Percentiles rank a stretch among this genome's conserved stretches.
phyloP scores from a whole-genome alignment of 2,888 invertebrate species.

The Hypselothyrea guttata region DNA sequence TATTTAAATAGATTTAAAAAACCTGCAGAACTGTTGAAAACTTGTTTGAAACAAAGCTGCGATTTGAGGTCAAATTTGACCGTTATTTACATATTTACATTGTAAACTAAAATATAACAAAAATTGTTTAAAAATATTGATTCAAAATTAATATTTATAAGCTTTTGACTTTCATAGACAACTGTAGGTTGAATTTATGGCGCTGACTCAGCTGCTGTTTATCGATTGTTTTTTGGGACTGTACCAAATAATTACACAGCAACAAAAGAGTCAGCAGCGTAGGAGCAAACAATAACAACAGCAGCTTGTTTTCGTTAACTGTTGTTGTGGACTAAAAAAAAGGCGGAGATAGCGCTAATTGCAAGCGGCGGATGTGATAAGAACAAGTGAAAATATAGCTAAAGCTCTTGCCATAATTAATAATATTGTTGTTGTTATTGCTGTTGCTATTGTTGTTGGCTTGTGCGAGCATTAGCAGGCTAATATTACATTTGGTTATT shows the following conservation, averaged over 20 bases:
- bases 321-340: conserved; percentile 34
- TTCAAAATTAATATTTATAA: too few relatives aligned
- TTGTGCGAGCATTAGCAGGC: conserved; percentile 46
- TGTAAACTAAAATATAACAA: too few relatives aligned
- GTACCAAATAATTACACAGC: conserved; percentile 33
- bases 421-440: not conserved
- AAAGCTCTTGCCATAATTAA: conserved; percentile 19
- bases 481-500: conserved; percentile 8
- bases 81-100: too few relatives aligned
- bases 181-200: too few relatives aligned
- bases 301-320: conserved; percentile 53
- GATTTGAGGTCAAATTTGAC: too few relatives aligned
- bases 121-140: too few relatives aligned
- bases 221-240: conserved; percentile 25
- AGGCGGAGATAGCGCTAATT: conserved; percentile 65
- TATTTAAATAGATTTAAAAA: too few relatives aligned
- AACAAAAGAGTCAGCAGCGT: conserved; percentile 7
- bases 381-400: conserved; percentile 36
- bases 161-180: too few relatives aligned
- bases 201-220: conserved; percentile 19
- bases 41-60: too few relatives aligned
- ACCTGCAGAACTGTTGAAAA: too few relatives aligned
- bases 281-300: conserved; percentile 14
- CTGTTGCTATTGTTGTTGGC: conserved; percentile 18
- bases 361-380: conserved; percentile 68